phyloP scores from a whole-genome alignment of 2,888 invertebrate species.

The Argynnis bischoffii region DNA sequence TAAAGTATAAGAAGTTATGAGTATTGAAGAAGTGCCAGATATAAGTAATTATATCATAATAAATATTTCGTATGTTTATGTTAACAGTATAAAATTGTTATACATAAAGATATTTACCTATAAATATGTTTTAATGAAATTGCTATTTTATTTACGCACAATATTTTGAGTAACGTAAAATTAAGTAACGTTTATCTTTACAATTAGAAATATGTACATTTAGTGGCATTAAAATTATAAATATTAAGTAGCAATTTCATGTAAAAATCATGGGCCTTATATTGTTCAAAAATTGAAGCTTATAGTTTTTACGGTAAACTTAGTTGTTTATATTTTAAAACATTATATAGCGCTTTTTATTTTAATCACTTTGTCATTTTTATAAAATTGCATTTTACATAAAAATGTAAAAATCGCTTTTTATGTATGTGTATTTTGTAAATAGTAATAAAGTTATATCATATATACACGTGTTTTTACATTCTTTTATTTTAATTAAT shows the following conservation, averaged over 20 bases:
- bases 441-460: conserved; percentile 37
- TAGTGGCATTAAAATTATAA: conserved; percentile 2
- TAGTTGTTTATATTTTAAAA: conserved; percentile 4
- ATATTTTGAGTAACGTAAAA: conserved; percentile 6
- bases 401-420: conserved; percentile 25
- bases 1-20: conserved; percentile 9
- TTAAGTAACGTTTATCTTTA: conserved; percentile 14
- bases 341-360: conserved; percentile 15
- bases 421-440: conserved; percentile 35
- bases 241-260: conserved; percentile 17
- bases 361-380: conserved; percentile 18
- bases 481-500: background rate
- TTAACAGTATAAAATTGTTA: conserved; percentile 8
- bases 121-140: conserved; percentile 12
- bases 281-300: background rate
- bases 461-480: conserved; percentile 14
- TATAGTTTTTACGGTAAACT: background rate
- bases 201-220: conserved; percentile 6
- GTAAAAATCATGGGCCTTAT: conserved; percentile 1
- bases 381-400: conserved; percentile 22
- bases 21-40: conserved; percentile 22
- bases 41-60: conserved; percentile 16
- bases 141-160: conserved; percentile 23
- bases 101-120: conserved; percentile 3
- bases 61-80: conserved; percentile 11